Conservation (phyloP, 1,140 invertebrate species). For the Globodera ellingtonae region DNA sequence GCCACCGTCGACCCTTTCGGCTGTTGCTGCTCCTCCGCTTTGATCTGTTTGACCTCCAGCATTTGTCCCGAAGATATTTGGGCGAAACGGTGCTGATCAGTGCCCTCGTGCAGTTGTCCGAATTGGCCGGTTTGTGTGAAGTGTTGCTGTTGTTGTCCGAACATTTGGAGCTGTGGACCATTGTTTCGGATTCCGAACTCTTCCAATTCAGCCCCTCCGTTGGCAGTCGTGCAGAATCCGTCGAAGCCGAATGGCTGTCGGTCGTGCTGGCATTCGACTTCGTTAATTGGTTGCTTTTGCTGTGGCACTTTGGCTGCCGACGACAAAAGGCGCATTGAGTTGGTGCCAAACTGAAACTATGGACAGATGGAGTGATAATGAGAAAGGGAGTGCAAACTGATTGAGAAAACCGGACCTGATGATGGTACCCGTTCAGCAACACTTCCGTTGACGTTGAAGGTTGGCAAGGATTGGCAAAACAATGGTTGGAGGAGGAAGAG, state of each 20-base stretch:
- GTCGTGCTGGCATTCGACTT: background rate
- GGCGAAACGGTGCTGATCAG: background rate
- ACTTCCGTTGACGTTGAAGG: background rate
- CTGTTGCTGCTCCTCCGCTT: background rate
- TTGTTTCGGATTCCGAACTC: background rate
- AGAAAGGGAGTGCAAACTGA: background rate
- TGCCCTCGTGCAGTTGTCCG: background rate
- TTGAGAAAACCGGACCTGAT: background rate
- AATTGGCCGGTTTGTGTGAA: background rate
- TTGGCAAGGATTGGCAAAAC: background rate
- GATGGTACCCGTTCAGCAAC: constrained; percentile 13
- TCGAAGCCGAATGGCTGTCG: background rate
- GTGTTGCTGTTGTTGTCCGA: background rate
- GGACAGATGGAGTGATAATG: background rate
- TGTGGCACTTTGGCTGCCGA: constrained; percentile 16
- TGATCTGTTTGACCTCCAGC: background rate
- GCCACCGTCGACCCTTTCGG: background rate
- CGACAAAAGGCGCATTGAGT: constrained; percentile 17
- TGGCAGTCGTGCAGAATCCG: background rate
- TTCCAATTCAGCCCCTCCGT: background rate
- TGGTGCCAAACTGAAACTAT: constrained; percentile 13
- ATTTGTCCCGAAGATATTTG: background rate
- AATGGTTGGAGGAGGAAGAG: background rate
- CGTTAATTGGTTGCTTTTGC: background rate
- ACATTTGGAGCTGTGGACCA: background rate